Conservation (phyloP, 2,113 vertebrate species). For the Eulemur rufifrons region DNA sequence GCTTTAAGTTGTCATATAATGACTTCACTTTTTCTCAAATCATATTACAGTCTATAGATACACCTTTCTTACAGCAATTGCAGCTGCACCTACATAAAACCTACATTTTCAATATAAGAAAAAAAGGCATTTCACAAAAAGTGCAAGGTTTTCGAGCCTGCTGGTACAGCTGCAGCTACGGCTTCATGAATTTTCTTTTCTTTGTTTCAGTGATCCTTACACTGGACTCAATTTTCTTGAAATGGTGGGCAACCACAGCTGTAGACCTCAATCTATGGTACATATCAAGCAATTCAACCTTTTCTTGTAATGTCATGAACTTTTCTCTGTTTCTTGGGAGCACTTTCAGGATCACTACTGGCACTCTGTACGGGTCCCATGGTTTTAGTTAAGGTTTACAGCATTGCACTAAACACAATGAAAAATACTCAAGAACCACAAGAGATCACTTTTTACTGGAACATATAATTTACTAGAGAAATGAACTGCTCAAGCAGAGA, state of each 20-base stretch:
- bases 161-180: neutral
- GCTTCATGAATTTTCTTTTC: neutral
- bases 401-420: neutral
- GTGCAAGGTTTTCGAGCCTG: neutral
- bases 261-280: neutral
- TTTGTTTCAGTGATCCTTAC: neutral
- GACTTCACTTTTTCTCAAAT: neutral
- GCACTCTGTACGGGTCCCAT: neutral
- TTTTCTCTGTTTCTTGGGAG: neutral
- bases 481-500: neutral
- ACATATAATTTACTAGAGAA: neutral
- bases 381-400: neutral
- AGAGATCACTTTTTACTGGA: neutral
- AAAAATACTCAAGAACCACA: neutral
- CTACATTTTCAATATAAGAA: neutral
- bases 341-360: neutral
- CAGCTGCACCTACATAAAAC: neutral
- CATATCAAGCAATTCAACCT: neutral
- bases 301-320: neutral
- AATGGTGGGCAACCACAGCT: neutral
- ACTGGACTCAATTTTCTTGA: neutral
- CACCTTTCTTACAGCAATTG: neutral
- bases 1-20: neutral
- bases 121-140: neutral
- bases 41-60: neutral